Evolutionary conservation across 2,113 vertebrate species (phyloP).

Genomic region (Furnarius figulus): DNA sequence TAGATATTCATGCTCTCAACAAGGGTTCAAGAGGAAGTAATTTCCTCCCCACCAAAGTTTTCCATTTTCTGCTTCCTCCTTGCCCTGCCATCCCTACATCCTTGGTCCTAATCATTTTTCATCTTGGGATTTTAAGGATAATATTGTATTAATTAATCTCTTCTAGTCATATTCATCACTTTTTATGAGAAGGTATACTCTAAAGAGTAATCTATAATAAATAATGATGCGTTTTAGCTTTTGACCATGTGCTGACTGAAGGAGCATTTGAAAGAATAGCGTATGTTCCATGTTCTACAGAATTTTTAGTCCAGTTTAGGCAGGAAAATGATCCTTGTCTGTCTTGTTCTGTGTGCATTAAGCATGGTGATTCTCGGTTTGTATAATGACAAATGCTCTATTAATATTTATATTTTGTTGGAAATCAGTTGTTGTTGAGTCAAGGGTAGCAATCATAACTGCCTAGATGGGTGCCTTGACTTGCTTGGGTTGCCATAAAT

Average conservation of each 20-base stretch:
- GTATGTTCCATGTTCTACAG: background rate
- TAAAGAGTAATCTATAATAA: background rate
- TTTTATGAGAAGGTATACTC: background rate
- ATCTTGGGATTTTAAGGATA: background rate
- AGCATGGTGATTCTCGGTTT: background rate
- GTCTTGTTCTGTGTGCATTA: background rate
- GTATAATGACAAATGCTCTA: background rate
- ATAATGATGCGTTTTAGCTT: background rate
- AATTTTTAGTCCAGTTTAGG: background rate
- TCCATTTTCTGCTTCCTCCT: background rate
- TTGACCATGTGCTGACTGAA: background rate
- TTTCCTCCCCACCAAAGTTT: background rate
- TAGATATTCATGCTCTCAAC: background rate
- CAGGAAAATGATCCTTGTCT: background rate
- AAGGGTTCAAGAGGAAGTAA: background rate
- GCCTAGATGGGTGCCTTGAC: background rate
- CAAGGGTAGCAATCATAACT: background rate
- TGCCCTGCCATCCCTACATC: background rate
- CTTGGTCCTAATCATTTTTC: background rate
- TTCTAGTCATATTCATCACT: background rate
- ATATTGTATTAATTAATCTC: background rate
- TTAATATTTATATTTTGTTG: background rate
- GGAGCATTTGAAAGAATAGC: background rate
- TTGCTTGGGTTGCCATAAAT: fast-evolving
- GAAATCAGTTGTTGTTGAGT: background rate